A percentile compares a stretch with the other conserved stretches of the same genome.
Conservation (phyloP, 2,888 invertebrate species). For the Hypomecis atomaria region DNA sequence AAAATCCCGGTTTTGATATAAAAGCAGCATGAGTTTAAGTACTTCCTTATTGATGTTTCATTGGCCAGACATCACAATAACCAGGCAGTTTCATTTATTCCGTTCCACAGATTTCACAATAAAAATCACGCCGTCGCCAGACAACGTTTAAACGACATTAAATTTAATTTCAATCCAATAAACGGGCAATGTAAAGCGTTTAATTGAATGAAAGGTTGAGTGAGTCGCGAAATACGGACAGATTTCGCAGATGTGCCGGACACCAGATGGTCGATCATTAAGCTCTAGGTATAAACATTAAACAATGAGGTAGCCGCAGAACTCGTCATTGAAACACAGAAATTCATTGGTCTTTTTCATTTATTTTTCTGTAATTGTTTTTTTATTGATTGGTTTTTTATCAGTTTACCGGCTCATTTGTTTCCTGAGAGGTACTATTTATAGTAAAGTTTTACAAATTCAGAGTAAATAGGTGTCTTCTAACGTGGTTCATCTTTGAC, state of each 20-base stretch:
- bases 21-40: too few species aligned
- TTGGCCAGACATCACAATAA: neutral
- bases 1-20: too few species aligned
- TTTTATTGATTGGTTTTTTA: too few species aligned
- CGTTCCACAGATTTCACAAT: neutral
- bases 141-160: conserved; percentile 19
- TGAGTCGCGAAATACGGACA: conserved; percentile 36
- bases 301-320: conserved; percentile 17
- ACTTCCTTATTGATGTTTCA: neutral
- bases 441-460: too few species aligned
- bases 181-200: conserved; percentile 35
- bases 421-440: too few species aligned
- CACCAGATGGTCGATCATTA: conserved; percentile 21
- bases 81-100: neutral
- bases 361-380: too few species aligned
- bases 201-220: conserved; percentile 40
- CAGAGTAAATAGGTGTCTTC: too few species aligned
- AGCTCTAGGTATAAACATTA: conserved; percentile 8
- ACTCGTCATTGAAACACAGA: neutral
- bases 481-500: too few species aligned
- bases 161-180: conserved; percentile 33
- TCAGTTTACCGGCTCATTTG: too few species aligned
- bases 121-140: conserved; percentile 19
- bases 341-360: too few species aligned
- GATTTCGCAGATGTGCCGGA: conserved; percentile 34